Evolutionary conservation across 2,888 invertebrate genomes (phyloP), one percentile per base, ranked within the genome.

Genomic region (Tethea ocularis): DNA sequence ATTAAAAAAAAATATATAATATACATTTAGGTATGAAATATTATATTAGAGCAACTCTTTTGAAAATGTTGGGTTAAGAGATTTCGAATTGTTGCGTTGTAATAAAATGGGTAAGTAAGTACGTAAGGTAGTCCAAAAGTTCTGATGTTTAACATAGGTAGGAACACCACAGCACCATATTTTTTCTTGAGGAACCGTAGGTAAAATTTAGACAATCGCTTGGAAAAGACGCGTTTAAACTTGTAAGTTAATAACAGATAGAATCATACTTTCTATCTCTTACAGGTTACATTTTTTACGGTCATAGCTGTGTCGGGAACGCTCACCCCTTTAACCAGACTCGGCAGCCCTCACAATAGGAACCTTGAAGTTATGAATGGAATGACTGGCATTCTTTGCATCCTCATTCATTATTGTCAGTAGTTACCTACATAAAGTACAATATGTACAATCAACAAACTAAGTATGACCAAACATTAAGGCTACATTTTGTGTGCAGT

Each of bases 361-460:
- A 65, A 66, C 66, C 69, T 63, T 66, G 66, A 63, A 61, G 64
- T 62, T 68, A 66, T 74, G 74, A 72, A 74, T 74, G 72, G 74
- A 71, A 74, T 74, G 72, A 62, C 62, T 58, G 56, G 57, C 64
- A 59, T 63, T 64, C 67, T 66, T 71, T 69, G 66, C 67, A 62
- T 59, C 38, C 57, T 57, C 63, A 66, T 74, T 72, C 71, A 68
- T 68, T 67, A 61, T 70, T 64, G 64, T 70, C 64, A 62, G 58
- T 58, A 46, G 6, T 7, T 26, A 26, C 24, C 5, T 24, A 24
- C 41, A 20, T 46, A 51, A 46, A 17, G 6, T 41, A 41, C 41
- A 41, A 41, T 41, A 5, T 38, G 36, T 41, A 11, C 11, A 54
- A 17, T 54, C n/a, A n/a, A n/a, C n/a, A n/a, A n/a, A n/a, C n/a